Percentiles rank a stretch among this genome's conserved stretches.
Evolutionary conservation across 2,797 vertebrate species (phyloP).

Genomic region (Furcifer pardalis): DNA sequence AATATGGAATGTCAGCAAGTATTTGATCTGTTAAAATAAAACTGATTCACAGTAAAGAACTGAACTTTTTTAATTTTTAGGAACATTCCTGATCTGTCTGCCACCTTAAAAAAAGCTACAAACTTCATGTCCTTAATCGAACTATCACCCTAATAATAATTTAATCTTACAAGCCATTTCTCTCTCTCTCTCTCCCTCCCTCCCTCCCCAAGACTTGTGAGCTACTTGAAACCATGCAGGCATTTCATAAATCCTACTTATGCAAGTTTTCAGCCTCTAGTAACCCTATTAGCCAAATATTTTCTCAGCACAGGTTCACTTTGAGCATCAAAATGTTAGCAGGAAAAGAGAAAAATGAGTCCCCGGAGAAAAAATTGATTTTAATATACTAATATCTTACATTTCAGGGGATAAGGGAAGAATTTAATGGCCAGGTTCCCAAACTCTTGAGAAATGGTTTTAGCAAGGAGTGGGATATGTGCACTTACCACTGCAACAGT

Average conservation of each 20-base stretch:
- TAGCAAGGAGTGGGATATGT: not conserved
- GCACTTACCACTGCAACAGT: not conserved
- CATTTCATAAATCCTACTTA: constrained; percentile 15
- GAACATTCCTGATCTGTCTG: not conserved
- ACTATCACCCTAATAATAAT: not conserved
- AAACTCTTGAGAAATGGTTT: not conserved
- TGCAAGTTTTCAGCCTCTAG: not conserved
- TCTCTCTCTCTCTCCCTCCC: not conserved
- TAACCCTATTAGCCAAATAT: not conserved
- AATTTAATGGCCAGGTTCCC: too few relatives aligned
- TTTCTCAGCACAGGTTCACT: too few relatives aligned
- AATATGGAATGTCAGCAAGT: not conserved
- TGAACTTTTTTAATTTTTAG: not conserved
- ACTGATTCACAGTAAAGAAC: not conserved
- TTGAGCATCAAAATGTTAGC: not conserved
- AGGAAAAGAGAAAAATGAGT: not conserved
- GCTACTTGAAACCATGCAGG: not conserved
- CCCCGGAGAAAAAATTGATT: not conserved
- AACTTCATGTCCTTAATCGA: constrained; percentile 1
- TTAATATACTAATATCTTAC: too few relatives aligned
- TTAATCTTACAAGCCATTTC: constrained; percentile 3
- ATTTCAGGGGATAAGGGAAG: too few relatives aligned
- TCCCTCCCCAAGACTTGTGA: not conserved
- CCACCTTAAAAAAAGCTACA: not conserved
- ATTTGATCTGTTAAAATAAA: not conserved